Conservation (phyloP, 2,113 vertebrate species). For the Madoqua kirkii region DNA sequence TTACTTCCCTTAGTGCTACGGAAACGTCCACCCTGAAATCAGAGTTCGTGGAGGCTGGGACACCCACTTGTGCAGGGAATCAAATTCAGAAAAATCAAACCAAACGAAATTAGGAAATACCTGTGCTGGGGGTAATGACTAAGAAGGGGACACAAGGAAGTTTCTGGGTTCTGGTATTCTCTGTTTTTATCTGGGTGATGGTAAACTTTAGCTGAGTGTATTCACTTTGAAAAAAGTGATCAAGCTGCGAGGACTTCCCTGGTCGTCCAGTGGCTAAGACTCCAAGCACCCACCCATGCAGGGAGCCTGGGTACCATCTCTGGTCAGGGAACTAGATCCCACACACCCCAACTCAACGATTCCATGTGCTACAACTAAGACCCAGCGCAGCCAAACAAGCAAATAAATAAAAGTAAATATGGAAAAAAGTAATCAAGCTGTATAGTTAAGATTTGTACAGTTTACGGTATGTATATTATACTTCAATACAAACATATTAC, state of each 20-base stretch:
- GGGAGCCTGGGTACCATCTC: background rate
- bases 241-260: background rate
- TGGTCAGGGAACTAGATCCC: background rate
- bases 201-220: background rate
- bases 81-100: background rate
- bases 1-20: background rate
- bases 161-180: background rate
- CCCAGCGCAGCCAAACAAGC: background rate
- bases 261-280: background rate
- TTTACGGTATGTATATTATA: background rate
- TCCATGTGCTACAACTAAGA: background rate
- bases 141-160: background rate
- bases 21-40: no score
- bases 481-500: background rate
- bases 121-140: background rate
- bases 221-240: background rate
- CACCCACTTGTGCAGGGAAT: background rate
- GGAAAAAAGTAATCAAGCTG: background rate
- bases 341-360: background rate
- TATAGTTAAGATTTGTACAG: background rate
- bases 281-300: background rate
- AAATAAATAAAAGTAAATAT: background rate
- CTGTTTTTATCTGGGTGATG: background rate
- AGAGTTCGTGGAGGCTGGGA: background rate
- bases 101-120: background rate